A percentile compares a stretch with the other conserved stretches of the same genome.
Evolutionary conservation across 2,797 vertebrate species (phyloP).

Genomic region (Sciurus carolinensis): DNA sequence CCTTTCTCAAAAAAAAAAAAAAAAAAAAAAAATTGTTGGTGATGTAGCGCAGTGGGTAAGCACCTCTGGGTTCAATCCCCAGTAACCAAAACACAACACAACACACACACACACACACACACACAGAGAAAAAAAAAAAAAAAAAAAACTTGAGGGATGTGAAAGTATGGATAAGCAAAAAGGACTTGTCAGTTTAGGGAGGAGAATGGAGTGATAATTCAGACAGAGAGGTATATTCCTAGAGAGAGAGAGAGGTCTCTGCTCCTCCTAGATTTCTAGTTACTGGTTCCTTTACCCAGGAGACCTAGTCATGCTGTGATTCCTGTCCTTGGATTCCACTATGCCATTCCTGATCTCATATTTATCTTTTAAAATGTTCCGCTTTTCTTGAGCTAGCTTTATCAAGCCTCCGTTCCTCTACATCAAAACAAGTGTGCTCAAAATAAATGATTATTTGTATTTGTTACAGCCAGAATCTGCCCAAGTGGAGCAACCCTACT

Average conservation of each 20-base stretch:
- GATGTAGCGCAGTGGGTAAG: too few species aligned
- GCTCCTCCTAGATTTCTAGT: not conserved
- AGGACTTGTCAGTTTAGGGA: not conserved
- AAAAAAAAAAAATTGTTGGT: too few species aligned
- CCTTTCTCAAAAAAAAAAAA: too few species aligned
- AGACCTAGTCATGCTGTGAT: not conserved
- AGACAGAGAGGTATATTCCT: not conserved
- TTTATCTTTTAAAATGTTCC: constrained; percentile 9
- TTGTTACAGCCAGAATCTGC: constrained; percentile 30
- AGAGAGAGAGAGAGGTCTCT: not conserved
- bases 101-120: too few species aligned
- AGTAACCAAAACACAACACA: too few species aligned
- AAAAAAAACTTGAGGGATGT: not conserved
- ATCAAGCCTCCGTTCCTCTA: not conserved
- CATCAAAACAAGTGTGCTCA: not conserved
- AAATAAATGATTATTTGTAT: constrained; percentile 18
- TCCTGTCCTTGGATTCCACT: not conserved
- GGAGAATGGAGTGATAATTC: not conserved
- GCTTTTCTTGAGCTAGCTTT: constrained; percentile 16
- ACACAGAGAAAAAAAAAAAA: too few species aligned
- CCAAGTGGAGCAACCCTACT: not conserved
- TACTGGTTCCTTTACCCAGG: not conserved
- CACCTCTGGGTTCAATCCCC: too few species aligned
- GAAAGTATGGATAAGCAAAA: not conserved
- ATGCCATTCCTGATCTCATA: not conserved